Conservation (phyloP, 1,140 invertebrate genomes). For the Orius laevigatus region DNA sequence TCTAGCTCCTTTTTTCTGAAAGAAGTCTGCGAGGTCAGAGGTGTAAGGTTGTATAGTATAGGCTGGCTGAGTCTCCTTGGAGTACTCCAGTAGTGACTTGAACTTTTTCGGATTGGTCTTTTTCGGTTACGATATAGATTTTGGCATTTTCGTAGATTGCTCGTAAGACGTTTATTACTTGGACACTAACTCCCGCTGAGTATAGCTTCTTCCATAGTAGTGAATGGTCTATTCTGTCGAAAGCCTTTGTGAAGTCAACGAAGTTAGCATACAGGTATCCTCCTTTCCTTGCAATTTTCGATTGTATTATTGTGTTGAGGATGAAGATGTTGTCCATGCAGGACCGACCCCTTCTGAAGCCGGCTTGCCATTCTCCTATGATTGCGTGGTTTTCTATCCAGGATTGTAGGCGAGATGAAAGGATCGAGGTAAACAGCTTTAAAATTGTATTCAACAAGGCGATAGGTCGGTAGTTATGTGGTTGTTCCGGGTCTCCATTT, state of each 20-base stretch:
- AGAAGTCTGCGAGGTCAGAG: constrained; percentile 16
- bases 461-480: constrained; percentile 20
- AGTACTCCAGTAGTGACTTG: constrained; percentile 15
- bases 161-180: constrained; percentile 1
- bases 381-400: constrained; percentile 18
- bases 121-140: constrained; percentile 1
- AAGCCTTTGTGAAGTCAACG: not conserved
- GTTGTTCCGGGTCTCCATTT: constrained; percentile 16
- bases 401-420: constrained; percentile 14
- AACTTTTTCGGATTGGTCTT: not conserved
- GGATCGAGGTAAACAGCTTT: constrained; percentile 21
- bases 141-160: constrained; percentile 3
- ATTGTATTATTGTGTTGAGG: constrained; percentile 7
- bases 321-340: constrained; percentile 19
- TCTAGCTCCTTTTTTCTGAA: constrained; percentile 8
- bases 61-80: constrained; percentile 15
- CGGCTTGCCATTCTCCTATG: constrained; percentile 20
- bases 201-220: constrained; percentile 5
- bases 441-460: constrained; percentile 18
- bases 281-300: not conserved
- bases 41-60: constrained; percentile 16
- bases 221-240: not conserved
- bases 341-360: constrained; percentile 16
- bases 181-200: not conserved
- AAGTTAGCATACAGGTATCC: not conserved